Evolutionary conservation across 1,140 invertebrate species (phyloP).

Genomic region (Drosophila lacertosa): DNA sequence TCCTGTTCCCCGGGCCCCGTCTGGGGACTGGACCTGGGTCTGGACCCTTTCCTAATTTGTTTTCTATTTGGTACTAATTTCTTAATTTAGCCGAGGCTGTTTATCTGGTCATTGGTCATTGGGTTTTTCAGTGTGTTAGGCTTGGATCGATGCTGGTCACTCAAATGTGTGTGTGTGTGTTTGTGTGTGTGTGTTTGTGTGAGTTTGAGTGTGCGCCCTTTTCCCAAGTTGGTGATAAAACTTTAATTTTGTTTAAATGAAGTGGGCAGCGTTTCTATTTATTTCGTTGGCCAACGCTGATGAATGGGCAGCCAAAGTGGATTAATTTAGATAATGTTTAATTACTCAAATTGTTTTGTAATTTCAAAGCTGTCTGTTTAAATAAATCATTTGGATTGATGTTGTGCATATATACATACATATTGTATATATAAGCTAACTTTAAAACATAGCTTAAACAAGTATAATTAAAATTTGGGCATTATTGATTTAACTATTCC

Average conservation of each 20-base stretch:
- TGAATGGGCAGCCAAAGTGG: slow-evolving; percentile 35
- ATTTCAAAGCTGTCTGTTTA: neutral
- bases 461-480: too few relatives aligned
- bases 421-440: neutral
- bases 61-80: slow-evolving; percentile 81
- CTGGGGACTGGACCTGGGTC: slow-evolving; percentile 13
- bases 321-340: slow-evolving; percentile 62
- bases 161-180: slow-evolving; percentile 17
- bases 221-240: slow-evolving; percentile 72
- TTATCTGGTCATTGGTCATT: slow-evolving; percentile 27
- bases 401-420: neutral
- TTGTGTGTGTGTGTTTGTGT: neutral
- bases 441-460: neutral
- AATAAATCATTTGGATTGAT: neutral
- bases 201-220: neutral
- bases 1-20: slow-evolving; percentile 5
- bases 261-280: slow-evolving; percentile 46
- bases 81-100: slow-evolving; percentile 66
- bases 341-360: slow-evolving; percentile 46
- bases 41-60: slow-evolving; percentile 78
- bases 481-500: too few relatives aligned
- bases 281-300: slow-evolving; percentile 1
- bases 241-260: slow-evolving; percentile 68
- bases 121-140: slow-evolving; percentile 49
- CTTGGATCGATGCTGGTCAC: slow-evolving; percentile 55